Evolutionary conservation across 2,888 invertebrate genomes (phyloP).

Genomic region (Thecophora atra): DNA sequence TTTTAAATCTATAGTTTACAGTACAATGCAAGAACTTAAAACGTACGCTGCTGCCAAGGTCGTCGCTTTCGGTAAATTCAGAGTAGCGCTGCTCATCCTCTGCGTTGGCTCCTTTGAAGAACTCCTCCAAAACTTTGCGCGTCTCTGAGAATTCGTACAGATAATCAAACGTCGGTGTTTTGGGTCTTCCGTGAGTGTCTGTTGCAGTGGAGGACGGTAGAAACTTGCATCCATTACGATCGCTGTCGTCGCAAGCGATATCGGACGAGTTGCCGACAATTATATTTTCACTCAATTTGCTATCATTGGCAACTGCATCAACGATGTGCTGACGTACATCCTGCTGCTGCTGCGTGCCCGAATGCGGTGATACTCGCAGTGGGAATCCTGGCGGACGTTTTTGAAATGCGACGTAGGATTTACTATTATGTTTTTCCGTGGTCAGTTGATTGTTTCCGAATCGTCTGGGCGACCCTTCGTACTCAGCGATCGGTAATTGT

Average conservation of each 20-base stretch:
- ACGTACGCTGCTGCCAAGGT: constrained; percentile 61
- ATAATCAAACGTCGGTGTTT: constrained; percentile 81
- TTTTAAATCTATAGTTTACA: constrained; percentile 1
- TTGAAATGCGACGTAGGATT: constrained; percentile 63
- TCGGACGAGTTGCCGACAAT: constrained; percentile 59
- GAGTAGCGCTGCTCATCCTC: constrained; percentile 67
- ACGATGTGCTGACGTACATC: constrained; percentile 38
- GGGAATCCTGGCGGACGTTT: constrained; percentile 86
- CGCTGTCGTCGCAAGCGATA: constrained; percentile 49
- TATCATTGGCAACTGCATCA: constrained; percentile 38
- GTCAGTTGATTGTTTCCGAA: constrained; percentile 71
- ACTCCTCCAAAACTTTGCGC: constrained; percentile 89
- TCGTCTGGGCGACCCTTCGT: constrained; percentile 88
- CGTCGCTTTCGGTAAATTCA: constrained; percentile 63
- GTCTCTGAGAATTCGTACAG: constrained; percentile 93
- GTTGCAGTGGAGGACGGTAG: constrained; percentile 28
- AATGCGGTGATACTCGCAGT: constrained; percentile 68
- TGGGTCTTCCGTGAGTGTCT: constrained; percentile 46
- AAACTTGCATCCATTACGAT: constrained; percentile 42
- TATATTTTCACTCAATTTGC: constrained; percentile 45
- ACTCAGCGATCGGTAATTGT: constrained; percentile 84
- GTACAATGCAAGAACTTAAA: not conserved
- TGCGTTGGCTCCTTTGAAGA: constrained; percentile 79
- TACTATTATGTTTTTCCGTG: constrained; percentile 59
- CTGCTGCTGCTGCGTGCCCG: constrained; percentile 36